Evolutionary conservation across 2,797 vertebrate species (phyloP).

Genomic region (Typhlichthys eigenmanni): DNA sequence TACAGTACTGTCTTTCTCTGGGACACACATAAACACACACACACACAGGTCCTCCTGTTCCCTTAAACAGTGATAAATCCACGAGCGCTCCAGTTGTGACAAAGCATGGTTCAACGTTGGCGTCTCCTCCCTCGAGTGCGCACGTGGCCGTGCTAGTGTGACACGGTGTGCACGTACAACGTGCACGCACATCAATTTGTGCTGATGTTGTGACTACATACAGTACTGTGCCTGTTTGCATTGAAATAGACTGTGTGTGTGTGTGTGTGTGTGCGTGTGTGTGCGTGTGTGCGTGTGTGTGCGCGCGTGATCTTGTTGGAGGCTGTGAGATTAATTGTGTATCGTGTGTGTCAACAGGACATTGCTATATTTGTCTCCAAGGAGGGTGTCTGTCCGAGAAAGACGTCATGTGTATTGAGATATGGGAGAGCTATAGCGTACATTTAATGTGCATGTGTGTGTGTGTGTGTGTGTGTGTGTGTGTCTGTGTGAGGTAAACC

Average conservation of each 20-base stretch:
- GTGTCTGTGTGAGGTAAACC: neutral
- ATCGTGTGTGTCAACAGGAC: slow-evolving; percentile 54
- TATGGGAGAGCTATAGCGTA: neutral
- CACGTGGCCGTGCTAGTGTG: neutral
- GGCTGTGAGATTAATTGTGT: slow-evolving; percentile 44
- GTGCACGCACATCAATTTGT: neutral
- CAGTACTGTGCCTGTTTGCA: neutral
- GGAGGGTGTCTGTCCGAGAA: slow-evolving; percentile 48
- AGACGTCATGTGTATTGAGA: slow-evolving; percentile 37
- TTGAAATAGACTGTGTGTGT: neutral
- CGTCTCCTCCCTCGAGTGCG: slow-evolving; percentile 25
- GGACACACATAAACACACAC: neutral
- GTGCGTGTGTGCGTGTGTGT: slow-evolving; percentile 16
- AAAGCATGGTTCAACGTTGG: slow-evolving; percentile 51
- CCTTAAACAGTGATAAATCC: slow-evolving; percentile 56
- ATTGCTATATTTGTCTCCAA: slow-evolving; percentile 43
- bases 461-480: slow-evolving; percentile 19
- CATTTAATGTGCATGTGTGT: slow-evolving; percentile 22
- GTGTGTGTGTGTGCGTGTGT: slow-evolving; percentile 7
- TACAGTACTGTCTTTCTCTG: slow-evolving; percentile 42
- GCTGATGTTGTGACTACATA: neutral
- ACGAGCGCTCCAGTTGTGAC: slow-evolving; percentile 40
- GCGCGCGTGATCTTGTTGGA: neutral
- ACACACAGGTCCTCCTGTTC: slow-evolving; percentile 24
- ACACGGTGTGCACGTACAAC: neutral